A percentile compares a stretch with the other conserved stretches of the same genome.
phyloP scores from a whole-genome alignment of 1,140 invertebrate species.

The Meloidogyne exigua region DNA sequence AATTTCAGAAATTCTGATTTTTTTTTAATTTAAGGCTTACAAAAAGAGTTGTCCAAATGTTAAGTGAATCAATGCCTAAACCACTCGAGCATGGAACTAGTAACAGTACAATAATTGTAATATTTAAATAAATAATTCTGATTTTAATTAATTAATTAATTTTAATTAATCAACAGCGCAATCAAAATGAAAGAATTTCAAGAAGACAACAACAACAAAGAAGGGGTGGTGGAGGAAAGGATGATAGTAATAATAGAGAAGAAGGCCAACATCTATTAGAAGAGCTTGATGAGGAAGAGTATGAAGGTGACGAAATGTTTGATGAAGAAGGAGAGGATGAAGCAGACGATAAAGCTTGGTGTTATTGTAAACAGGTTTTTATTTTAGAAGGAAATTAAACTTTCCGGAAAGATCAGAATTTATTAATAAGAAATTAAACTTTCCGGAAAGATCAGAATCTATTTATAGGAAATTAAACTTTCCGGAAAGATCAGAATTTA shows the following conservation, averaged over 20 bases:
- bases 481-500: too few relatives aligned
- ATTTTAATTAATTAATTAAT: not conserved
- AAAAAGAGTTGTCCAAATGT: slow-evolving; percentile 35
- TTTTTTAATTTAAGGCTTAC: slow-evolving; percentile 31
- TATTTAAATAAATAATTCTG: not conserved
- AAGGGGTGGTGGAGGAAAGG: slow-evolving; percentile 17
- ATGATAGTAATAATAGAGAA: not conserved
- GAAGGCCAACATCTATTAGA: not conserved
- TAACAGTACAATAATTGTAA: slow-evolving; percentile 1
- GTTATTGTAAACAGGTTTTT: slow-evolving; percentile 33
- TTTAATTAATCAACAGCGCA: not conserved
- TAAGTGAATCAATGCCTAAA: slow-evolving; percentile 22
- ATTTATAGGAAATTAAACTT: too few relatives aligned
- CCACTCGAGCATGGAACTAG: slow-evolving; percentile 20
- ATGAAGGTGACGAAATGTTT: slow-evolving; percentile 23
- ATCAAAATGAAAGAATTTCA: not conserved
- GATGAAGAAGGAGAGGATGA: slow-evolving; percentile 32
- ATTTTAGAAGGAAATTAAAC: too few relatives aligned
- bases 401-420: too few relatives aligned
- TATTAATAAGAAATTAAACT: too few relatives aligned
- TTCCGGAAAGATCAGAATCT: too few relatives aligned
- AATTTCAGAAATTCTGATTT: not conserved
- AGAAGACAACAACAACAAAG: not conserved
- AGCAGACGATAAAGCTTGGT: slow-evolving; percentile 33
- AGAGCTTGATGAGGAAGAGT: not conserved